phyloP scores from a whole-genome alignment of 53 echinoderm and acorn worm genomes.

The Holothuria scabra region DNA sequence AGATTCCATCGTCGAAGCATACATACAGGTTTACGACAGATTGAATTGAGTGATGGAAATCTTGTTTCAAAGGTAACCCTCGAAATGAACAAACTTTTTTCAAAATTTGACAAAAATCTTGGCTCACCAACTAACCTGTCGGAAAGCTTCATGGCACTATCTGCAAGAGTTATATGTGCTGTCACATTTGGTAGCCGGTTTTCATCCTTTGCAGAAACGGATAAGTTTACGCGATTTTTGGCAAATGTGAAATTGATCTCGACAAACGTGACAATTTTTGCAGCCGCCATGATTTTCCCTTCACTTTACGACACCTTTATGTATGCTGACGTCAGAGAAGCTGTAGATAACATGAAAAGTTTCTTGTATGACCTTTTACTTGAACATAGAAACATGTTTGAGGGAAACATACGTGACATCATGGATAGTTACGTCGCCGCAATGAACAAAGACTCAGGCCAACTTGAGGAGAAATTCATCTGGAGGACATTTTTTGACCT shows the following conservation, averaged over 20 bases:
- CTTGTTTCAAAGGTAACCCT: not conserved
- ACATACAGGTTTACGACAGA: slow-evolving; percentile 42
- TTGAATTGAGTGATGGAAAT: slow-evolving; percentile 9
- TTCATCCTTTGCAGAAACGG: slow-evolving; percentile 14
- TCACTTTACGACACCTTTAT: slow-evolving; percentile 54
- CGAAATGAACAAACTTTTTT: not conserved
- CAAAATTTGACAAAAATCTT: not conserved
- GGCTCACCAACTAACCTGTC: not conserved
- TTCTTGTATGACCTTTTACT: slow-evolving; percentile 36
- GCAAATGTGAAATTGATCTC: slow-evolving; percentile 15
- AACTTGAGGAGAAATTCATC: slow-evolving; percentile 35
- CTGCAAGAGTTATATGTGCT: slow-evolving; percentile 41
- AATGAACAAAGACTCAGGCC: not conserved
- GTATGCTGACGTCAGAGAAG: slow-evolving; percentile 37
- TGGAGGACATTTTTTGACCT: slow-evolving; percentile 65
- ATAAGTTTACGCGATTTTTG: slow-evolving; percentile 35
- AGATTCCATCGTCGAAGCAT: slow-evolving; percentile 41
- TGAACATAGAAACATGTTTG: slow-evolving; percentile 10
- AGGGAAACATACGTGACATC: slow-evolving; percentile 13
- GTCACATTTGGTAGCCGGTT: slow-evolving; percentile 49
- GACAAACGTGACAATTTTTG: slow-evolving; percentile 39
- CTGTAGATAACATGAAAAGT: not conserved
- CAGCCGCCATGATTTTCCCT: slow-evolving; percentile 58
- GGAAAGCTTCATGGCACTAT: not conserved
- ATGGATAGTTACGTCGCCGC: slow-evolving; percentile 19